Evolutionary conservation across 2,888 invertebrate genomes (phyloP), one percentile per base, ranked within the genome.

Genomic region (Cephalotes varians): DNA sequence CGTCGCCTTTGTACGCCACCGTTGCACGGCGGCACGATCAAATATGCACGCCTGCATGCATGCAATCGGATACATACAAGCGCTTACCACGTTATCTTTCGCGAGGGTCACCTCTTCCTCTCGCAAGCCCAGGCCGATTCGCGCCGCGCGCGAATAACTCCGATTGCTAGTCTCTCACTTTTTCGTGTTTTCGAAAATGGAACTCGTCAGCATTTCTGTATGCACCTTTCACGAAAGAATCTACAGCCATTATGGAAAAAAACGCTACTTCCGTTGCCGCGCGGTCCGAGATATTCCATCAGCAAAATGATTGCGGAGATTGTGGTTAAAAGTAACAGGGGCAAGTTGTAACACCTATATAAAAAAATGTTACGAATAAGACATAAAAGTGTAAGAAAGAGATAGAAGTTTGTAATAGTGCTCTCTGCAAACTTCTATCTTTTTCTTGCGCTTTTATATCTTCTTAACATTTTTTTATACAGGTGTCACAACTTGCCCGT

Each of bases 11-110:
- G 81, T 81, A 73, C 54, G 54, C 40, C 51, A 40, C 44, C 44
- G 81, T 76, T 60, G 76, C 62, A 71, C 67, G 54, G 25, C 72
- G 60, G 31, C 34, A 31, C 85, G 82, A 86, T 86, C 82, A 82
- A 83, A 67, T 73, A 72, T 62, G 83, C 62, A 69, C 86, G 83
- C 85, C 85, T 86, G 83, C 64, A 81, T 81, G 81, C 83, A 86
- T 83, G 86, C 86, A 85, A 76, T 83, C 47, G 72, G 76, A 25
- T 77, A 69, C 73, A 65, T 58, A 71, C 73, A 72, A 51, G 34
- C 73, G 83, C 37, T 73, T 58, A 69, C 83, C 47, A 60, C 58
- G 77, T 73, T 81, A 80, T 85, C 83, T 79, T 71, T 58, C n/a
- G 18, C 64, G 37, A 18, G 81, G 81, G 82, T 81, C 77, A 25